Conservation (phyloP, 2,888 invertebrate genomes). For the Chymomyza fuscimana region DNA sequence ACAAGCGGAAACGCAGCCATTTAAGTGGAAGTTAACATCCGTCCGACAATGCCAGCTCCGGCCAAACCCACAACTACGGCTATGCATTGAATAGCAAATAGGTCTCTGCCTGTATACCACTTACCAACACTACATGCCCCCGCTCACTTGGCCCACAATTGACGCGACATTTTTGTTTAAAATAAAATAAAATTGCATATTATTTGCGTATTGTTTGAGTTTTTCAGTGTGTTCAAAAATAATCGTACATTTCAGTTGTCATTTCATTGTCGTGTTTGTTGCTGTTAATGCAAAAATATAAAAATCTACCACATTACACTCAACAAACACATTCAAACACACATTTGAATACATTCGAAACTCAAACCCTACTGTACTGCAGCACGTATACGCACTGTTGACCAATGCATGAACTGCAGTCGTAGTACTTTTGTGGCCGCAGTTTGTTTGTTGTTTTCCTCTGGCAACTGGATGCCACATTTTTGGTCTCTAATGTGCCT, state of each 20-base stretch:
- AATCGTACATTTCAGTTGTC: constrained; percentile 80
- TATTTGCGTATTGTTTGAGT: constrained; percentile 58
- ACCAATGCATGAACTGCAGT: constrained; percentile 48
- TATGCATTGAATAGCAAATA: constrained; percentile 55
- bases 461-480: constrained; percentile 58
- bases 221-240: constrained; percentile 58
- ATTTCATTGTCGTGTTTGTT: constrained; percentile 75
- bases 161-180: constrained; percentile 39
- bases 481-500: constrained; percentile 33
- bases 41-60: constrained; percentile 71
- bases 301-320: constrained; percentile 53
- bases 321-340: constrained; percentile 17
- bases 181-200: constrained; percentile 74
- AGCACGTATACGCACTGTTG: not conserved
- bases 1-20: constrained; percentile 79
- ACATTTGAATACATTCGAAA: constrained; percentile 4
- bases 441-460: constrained; percentile 33
- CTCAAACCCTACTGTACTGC: constrained; percentile 1
- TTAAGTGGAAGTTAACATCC: constrained; percentile 78
- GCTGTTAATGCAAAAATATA: constrained; percentile 75
- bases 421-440: constrained; percentile 40
- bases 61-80: constrained; percentile 31
- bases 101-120: constrained; percentile 3
- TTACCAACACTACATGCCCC: not conserved
- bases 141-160: constrained; percentile 15